Base-by-base conservation (phyloP, 2,113 vertebrate genomes). In the Lepidiolamprologus cunningtoni region DNA sequence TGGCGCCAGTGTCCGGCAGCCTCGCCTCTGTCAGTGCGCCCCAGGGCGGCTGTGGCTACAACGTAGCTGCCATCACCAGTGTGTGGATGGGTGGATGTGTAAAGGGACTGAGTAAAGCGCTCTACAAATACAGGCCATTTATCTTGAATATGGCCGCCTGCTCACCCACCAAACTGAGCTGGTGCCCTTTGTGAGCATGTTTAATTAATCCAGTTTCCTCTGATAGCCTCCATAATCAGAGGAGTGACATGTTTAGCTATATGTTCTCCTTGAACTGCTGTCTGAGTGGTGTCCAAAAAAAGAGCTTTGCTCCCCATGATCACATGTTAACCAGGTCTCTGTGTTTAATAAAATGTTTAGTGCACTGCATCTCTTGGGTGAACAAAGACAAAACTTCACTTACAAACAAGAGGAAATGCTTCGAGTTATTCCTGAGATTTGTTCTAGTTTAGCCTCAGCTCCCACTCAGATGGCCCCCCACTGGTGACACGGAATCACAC, bases 71-170 rank as follows among this genome's bases (percentile, higher is more conserved):
- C 40, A 45, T 45, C 42, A 45, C 42, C 42, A 6, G 1, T 16
- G 14, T 1, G 13, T 42, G 40, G 0, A 42, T 42, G 40, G 0
- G 3, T 37, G 37, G 1, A 9, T 35, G 33, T 40, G 52, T 54
- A 2, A 54, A 21, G 52, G 53, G n/a, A 12, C 52, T 1, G 0
- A 52, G 50, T n/a, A 53, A 10, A 53, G 19, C 3, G 5, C 52
- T 21, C 0, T 53, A 53, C 10, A 23, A 54, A 23, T 54, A 54
- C n/a, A 55, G 0, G 4, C 53, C 53, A 4, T 54, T 54, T 21
- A 23, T 54, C 0, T 23, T 55, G 21, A 23, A 55, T 55, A 23
- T 13, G 7, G 54, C 50, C 54, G 3, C 23, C 54, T 57, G 54
- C 54, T 55, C 54, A 55, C 54, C 54, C 54, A 26, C 54, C 21